phyloP scores from a whole-genome alignment of 2,113 vertebrate genomes.

The Tragelaphus scriptus region DNA sequence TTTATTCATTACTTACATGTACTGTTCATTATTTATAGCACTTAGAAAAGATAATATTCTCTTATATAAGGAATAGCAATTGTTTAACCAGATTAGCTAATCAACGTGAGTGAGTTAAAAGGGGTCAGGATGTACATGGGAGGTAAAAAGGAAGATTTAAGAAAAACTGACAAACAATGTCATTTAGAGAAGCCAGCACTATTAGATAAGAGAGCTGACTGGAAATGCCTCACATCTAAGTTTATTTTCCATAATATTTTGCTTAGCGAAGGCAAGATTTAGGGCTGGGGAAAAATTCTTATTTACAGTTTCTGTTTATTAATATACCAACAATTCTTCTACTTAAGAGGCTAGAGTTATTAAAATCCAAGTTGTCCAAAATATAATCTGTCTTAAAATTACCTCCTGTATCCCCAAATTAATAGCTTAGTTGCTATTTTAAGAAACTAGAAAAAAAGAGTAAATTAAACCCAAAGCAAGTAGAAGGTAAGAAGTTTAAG shows the following conservation, averaged over 20 bases:
- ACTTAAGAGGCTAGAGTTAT: not conserved
- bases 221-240: not conserved
- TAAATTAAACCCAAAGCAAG: not conserved
- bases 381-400: not conserved
- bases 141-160: not conserved
- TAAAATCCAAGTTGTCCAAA: constrained; percentile 15
- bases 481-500: not conserved
- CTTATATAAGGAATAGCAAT: not conserved
- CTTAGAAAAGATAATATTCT: not conserved
- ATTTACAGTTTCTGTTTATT: not conserved
- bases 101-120: not conserved
- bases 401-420: not conserved
- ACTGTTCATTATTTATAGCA: not conserved
- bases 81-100: not conserved
- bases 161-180: not conserved
- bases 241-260: not conserved
- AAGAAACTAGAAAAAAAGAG: not conserved
- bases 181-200: not conserved
- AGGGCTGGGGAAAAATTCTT: not conserved
- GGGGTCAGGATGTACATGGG: not conserved
- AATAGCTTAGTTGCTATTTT: not conserved
- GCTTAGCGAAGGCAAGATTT: not conserved
- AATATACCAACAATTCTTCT: not conserved
- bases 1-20: not conserved
- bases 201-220: not conserved